Evolutionary conservation across 2,113 vertebrate species (phyloP).

Genomic region (human (Homo sapiens)): GRCh38 chr2:161309001-161309500

Average conservation of each 20-base stretch:
- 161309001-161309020: background rate
- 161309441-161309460: background rate
- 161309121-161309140: background rate
- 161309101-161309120: conserved; percentile 19
- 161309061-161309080: background rate
- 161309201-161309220: background rate
- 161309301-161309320: background rate
- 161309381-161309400: background rate
- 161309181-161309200: background rate
- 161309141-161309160: conserved; percentile 11
- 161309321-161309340: background rate
- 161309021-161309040: background rate
- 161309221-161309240: background rate
- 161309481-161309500: background rate
- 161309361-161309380: background rate
- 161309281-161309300: background rate
- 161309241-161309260: background rate
- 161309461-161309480: background rate
- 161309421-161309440: background rate
- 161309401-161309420: conserved; percentile 10
- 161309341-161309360: background rate
- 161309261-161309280: background rate
- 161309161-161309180: background rate
- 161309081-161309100: background rate
- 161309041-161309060: background rate